Percentiles rank a stretch among this genome's conserved stretches.
Evolutionary conservation across 1,140 invertebrate genomes (phyloP).

Genomic region (Drosophila santomea): DNA sequence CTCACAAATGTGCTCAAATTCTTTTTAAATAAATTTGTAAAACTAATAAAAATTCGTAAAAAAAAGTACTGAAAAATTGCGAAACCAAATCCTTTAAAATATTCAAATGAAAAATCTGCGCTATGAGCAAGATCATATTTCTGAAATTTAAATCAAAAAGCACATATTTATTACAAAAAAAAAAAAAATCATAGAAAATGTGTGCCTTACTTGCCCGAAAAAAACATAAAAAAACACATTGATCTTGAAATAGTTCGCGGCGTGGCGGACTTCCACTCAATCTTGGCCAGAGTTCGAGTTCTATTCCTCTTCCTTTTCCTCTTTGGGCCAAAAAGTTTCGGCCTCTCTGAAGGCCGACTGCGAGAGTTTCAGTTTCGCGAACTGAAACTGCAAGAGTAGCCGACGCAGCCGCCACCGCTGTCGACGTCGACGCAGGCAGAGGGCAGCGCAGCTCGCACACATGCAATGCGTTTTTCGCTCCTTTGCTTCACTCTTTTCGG

Average conservation of each 20-base stretch:
- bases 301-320: not conserved
- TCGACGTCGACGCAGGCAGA: constrained; percentile 1
- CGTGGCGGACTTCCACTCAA: constrained; percentile 4
- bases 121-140: too few species aligned
- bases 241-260: constrained; percentile 8
- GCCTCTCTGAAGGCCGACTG: constrained; percentile 4
- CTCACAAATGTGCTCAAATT: too few species aligned
- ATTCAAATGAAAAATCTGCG: too few species aligned
- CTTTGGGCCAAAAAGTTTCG: constrained; percentile 1
- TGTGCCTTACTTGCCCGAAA: not conserved
- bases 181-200: constrained; percentile 2
- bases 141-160: too few species aligned
- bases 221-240: not conserved
- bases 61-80: too few species aligned
- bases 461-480: constrained; percentile 41
- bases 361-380: constrained; percentile 10
- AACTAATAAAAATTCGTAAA: too few species aligned
- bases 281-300: constrained; percentile 5
- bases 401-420: constrained; percentile 5
- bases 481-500: constrained; percentile 6
- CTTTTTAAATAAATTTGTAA: too few species aligned
- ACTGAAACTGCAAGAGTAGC: constrained; percentile 38
- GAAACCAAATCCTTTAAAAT: not conserved
- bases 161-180: not conserved
- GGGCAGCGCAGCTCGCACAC: constrained; percentile 24